phyloP scores from a whole-genome alignment of 1,140 invertebrate genomes.

The Atopsyche davidsoni region DNA sequence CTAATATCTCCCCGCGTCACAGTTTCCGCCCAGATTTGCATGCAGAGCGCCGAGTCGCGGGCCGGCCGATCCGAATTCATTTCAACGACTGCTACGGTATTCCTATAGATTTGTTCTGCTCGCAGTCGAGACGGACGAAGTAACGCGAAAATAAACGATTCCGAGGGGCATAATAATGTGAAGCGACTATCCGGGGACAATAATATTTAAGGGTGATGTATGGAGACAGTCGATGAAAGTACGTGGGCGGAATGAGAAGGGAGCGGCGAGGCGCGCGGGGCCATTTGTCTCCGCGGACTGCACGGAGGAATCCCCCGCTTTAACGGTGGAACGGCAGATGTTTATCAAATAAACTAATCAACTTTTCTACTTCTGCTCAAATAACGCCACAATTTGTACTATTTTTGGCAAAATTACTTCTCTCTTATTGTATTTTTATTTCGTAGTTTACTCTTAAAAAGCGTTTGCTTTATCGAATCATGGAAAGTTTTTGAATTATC shows the following conservation, averaged over 20 bases:
- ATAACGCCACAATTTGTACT: too few species aligned
- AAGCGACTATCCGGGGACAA: constrained; percentile 14
- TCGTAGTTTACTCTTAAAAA: too few species aligned
- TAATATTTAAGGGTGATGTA: constrained; percentile 24
- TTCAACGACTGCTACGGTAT: background rate
- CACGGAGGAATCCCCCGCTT: background rate
- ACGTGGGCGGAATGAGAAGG: constrained; percentile 13
- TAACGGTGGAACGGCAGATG: constrained; percentile 6
- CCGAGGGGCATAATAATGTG: constrained; percentile 4
- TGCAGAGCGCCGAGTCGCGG: background rate
- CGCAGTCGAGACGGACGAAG: constrained; percentile 17
- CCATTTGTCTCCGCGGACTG: background rate
- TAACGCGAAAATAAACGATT: constrained; percentile 11
- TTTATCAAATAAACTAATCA: too few species aligned
- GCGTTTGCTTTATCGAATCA: too few species aligned
- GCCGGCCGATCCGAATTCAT: background rate
- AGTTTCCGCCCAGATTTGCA: constrained; percentile 12
- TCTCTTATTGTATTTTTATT: too few species aligned
- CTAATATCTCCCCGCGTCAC: background rate
- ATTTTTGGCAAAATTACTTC: too few species aligned
- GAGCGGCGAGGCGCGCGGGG: constrained; percentile 4
- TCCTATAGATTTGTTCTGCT: constrained; percentile 17
- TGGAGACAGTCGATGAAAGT: constrained; percentile 19
- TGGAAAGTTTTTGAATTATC: too few species aligned
- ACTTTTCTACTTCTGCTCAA: too few species aligned